A percentile compares a stretch with the other conserved stretches of the same genome.
Evolutionary conservation across 1,140 invertebrate genomes (phyloP).

Genomic region (Platyscapa corneri): DNA sequence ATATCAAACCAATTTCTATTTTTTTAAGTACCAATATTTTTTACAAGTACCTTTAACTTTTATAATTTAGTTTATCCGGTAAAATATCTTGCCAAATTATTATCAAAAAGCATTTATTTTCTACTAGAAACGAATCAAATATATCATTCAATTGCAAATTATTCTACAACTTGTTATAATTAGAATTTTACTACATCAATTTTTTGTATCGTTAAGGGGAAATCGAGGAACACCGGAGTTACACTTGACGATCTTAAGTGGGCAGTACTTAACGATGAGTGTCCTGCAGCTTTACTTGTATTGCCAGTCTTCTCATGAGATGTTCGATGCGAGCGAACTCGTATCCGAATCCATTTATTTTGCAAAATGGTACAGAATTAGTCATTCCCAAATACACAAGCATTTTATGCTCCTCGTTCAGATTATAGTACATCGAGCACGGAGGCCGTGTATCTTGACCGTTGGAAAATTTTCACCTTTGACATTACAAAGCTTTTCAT

Average conservation of each 20-base stretch:
- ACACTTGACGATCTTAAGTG: constrained; percentile 34
- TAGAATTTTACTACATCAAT: no score
- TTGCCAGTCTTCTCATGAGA: constrained; percentile 58
- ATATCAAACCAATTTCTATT: no score
- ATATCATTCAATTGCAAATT: no score
- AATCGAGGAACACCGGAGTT: neutral
- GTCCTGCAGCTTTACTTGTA: constrained; percentile 57
- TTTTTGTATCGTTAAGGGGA: neutral
- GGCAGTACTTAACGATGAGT: constrained; percentile 47
- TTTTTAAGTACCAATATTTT: no score
- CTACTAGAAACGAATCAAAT: no score
- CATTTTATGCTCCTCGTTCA: constrained; percentile 48
- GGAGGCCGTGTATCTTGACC: constrained; percentile 53
- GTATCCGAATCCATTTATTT: constrained; percentile 55
- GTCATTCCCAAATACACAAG: constrained; percentile 38
- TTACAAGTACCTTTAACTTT: no score
- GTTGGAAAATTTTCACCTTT: constrained; percentile 60
- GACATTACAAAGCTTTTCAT: constrained; percentile 54
- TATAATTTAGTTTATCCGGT: no score
- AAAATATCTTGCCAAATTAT: no score
- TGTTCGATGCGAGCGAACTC: constrained; percentile 54
- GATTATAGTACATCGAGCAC: constrained; percentile 54
- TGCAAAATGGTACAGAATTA: constrained; percentile 55
- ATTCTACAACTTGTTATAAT: no score
- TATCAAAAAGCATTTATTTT: no score